Percentiles rank a stretch among this genome's conserved stretches.
phyloP scores from a whole-genome alignment of 2,113 vertebrate genomes.

The Chaenocephalus aceratus region DNA sequence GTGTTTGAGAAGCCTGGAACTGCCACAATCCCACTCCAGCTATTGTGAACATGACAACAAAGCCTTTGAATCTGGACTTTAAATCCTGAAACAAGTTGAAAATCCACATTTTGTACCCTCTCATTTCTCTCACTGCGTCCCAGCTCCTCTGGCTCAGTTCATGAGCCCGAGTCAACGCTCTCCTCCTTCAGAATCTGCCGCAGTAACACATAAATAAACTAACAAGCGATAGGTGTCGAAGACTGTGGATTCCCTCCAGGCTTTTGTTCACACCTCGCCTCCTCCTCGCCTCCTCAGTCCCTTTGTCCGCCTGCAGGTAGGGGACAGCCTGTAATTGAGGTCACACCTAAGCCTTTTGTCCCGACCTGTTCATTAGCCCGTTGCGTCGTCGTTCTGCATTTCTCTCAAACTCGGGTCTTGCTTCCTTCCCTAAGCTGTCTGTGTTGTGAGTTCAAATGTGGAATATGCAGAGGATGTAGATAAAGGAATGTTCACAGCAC shows the following conservation, averaged over 20 bases:
- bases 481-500: neutral
- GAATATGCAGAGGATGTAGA: constrained; percentile 22
- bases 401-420: neutral
- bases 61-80: too few species aligned
- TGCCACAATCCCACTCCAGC: too few species aligned
- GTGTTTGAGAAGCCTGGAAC: too few species aligned
- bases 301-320: constrained; percentile 76
- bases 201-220: constrained; percentile 74
- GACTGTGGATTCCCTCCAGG: constrained; percentile 69
- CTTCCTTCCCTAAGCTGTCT: neutral
- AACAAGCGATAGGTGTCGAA: constrained; percentile 78
- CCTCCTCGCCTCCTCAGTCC: constrained; percentile 58
- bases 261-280: constrained; percentile 77
- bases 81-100: neutral
- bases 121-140: too few species aligned
- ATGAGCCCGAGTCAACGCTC: constrained; percentile 10
- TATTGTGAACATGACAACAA: too few species aligned
- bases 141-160: neutral
- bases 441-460: neutral
- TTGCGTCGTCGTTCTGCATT: constrained; percentile 30
- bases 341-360: constrained; percentile 77
- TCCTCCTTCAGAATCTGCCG: neutral
- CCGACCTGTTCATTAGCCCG: constrained; percentile 66
- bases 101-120: neutral
- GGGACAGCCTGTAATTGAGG: constrained; percentile 74